phyloP scores from a whole-genome alignment of 1,140 invertebrate species.

The Cryptotermes secundus region DNA sequence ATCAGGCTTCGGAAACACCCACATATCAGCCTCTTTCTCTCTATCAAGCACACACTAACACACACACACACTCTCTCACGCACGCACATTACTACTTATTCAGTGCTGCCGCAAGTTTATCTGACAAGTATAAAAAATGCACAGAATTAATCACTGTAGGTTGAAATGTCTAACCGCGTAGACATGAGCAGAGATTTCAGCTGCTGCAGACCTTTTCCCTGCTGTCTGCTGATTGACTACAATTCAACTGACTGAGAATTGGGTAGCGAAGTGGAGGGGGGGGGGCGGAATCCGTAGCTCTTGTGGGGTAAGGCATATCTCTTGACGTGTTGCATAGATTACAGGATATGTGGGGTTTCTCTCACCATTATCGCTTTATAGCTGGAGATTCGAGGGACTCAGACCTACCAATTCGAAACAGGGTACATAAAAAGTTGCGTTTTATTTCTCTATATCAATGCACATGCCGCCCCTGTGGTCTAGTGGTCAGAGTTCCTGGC shows the following conservation, averaged over 20 bases:
- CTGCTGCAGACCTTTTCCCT: no score
- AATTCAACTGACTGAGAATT: no score
- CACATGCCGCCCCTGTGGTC: no score
- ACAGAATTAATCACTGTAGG: neutral
- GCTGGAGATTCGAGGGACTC: neutral
- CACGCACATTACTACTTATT: neutral
- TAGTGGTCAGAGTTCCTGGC: no score
- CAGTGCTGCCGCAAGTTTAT: neutral
- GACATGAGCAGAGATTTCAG: neutral
- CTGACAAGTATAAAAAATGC: neutral
- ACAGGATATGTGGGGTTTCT: neutral
- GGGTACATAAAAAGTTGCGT: neutral
- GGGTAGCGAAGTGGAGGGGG: no score
- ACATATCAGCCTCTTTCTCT: neutral
- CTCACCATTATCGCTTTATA: neutral
- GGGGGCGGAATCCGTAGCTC: neutral
- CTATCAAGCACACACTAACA: neutral
- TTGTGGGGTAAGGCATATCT: neutral
- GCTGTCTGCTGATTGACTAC: no score
- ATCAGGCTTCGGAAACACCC: no score
- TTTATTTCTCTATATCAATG: no score
- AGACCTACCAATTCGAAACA: neutral
- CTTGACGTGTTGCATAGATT: neutral
- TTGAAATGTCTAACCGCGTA: neutral
- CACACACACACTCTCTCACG: no score